Conservation (phyloP, 2,888 invertebrate species). For the Nomada goodeniana region DNA sequence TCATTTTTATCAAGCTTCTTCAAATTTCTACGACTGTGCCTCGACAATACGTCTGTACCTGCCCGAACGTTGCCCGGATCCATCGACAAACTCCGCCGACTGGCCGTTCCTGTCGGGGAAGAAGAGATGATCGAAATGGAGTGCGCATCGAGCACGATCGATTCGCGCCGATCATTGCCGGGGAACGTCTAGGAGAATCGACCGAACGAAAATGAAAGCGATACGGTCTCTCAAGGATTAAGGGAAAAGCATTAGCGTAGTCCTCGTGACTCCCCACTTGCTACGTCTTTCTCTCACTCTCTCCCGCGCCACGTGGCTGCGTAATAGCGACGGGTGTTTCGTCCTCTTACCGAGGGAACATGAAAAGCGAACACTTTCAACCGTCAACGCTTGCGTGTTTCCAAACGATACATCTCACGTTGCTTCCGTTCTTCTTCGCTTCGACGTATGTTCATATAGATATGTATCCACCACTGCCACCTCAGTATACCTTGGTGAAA, state of each 20-base stretch:
- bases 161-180: not conserved
- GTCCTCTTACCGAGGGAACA: constrained; percentile 26
- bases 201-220: constrained; percentile 29
- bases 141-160: not conserved
- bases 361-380: constrained; percentile 28
- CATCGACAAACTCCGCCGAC: not conserved
- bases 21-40: constrained; percentile 32
- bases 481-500: not conserved
- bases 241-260: constrained; percentile 14
- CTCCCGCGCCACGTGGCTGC: not conserved
- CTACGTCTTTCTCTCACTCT: not conserved
- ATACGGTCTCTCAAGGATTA: constrained; percentile 19
- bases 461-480: not conserved
- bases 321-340: constrained; percentile 6
- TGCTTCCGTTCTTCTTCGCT: constrained; percentile 7
- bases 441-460: constrained; percentile 40
- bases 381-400: not conserved
- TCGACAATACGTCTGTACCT: constrained; percentile 28
- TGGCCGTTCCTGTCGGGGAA: too few species aligned
- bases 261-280: not conserved
- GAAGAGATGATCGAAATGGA: too few species aligned
- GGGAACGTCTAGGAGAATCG: not conserved
- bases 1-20: not conserved
- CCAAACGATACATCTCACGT: not conserved
- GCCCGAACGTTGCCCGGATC: constrained; percentile 3